Percentiles rank a stretch among this genome's conserved stretches.
Conservation (phyloP, 2,113 vertebrate species). For the Hippocampus mohnikei region DNA sequence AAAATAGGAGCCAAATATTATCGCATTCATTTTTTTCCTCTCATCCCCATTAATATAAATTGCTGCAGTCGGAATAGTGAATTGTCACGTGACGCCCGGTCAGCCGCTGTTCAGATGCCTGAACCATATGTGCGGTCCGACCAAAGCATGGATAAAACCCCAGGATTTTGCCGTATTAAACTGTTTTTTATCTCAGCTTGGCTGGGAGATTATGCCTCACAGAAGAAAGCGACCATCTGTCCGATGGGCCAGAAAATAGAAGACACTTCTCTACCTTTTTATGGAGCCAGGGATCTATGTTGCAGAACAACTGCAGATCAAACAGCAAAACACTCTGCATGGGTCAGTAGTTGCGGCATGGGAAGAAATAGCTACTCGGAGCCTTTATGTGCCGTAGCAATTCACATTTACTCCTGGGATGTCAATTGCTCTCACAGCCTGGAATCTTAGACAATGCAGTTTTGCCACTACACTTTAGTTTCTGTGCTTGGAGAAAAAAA, state of each 20-base stretch:
- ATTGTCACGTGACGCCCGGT: constrained; percentile 29
- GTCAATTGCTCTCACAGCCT: neutral
- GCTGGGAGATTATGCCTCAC: constrained; percentile 78
- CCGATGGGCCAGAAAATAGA: constrained; percentile 56
- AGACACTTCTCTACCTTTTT: constrained; percentile 49
- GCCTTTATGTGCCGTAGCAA: constrained; percentile 15
- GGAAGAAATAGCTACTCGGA: constrained; percentile 21
- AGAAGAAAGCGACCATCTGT: constrained; percentile 82
- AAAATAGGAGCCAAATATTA: neutral
- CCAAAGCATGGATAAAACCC: constrained; percentile 75
- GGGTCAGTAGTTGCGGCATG: constrained; percentile 31
- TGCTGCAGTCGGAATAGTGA: neutral
- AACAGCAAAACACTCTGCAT: constrained; percentile 23
- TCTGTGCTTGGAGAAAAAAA: no score
- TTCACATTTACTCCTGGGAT: neutral
- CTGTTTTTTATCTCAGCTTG: constrained; percentile 84
- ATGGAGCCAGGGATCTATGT: constrained; percentile 29
- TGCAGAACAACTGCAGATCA: constrained; percentile 28
- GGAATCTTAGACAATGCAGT: neutral
- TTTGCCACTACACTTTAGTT: no score
- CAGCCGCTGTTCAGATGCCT: constrained; percentile 69
- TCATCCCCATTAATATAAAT: neutral
- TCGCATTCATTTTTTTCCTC: neutral
- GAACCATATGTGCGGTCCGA: constrained; percentile 75
- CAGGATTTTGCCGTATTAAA: constrained; percentile 76